Evolutionary conservation across 1,140 invertebrate genomes (phyloP), one percentile per base, ranked within the genome.

Genomic region (Gryllus bimaculatus): DNA sequence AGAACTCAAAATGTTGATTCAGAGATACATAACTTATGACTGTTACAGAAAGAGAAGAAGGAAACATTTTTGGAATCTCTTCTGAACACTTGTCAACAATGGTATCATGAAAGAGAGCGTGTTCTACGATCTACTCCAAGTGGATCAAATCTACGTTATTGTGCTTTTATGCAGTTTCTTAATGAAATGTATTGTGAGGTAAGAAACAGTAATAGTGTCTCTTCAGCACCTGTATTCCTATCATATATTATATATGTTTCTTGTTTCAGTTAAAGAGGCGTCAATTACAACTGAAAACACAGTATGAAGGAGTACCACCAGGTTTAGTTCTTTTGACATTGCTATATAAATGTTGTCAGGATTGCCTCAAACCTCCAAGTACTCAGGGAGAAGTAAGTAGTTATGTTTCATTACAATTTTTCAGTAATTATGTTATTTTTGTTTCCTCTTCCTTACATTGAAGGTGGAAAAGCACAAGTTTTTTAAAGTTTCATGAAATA

Each of bases 11-110:
- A 5, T 5, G 73, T 74, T 74, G 20, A 1, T 74, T 74, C 18
- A 74, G 4, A 18, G 20, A 74, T n/a, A 2, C 73, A 74, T 74
- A n/a, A 74, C 20, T n/a, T 8, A 8, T 79, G 47, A 18, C 8
- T 81, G 81, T 81, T 84, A n/a, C 82, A 91, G 89, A 93, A 91
- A 87, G 95, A 96, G 86, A 90, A 90, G 80, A 93, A 92, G 81
- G 93, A 95, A 85, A 96, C 95, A 26, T 96, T 96, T 84, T 86
- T 96, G 78, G 95, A 96, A 86, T 94, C 93, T 10, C 86, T 96
- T 78, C 87, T 96, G 77, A 96, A 96, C 85, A 95, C 91, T 18
- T 95, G 94, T 83, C 93, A 95, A 83, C 93, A 96, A 85, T 96
- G 93, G 92, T 96, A 94, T 85, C 93, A 95, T 84, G 94, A 96